Evolutionary conservation across 2,113 vertebrate genomes (phyloP), one percentile per base, ranked within the genome.

Genomic region (Coryphaenoides rupestris): DNA sequence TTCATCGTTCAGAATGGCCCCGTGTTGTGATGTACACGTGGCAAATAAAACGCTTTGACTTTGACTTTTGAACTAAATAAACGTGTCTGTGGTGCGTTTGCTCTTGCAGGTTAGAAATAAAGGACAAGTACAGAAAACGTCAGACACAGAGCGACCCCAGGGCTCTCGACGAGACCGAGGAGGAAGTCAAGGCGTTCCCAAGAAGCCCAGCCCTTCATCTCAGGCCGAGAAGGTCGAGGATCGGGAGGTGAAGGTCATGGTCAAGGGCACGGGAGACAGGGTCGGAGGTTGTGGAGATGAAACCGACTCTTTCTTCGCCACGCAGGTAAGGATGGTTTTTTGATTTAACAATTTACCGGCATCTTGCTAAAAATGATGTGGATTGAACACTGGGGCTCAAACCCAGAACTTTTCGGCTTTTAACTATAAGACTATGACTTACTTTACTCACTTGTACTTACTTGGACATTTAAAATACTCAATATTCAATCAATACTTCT

Each of bases 271-370:
- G 0, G 1, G 1, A 0, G 0, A 40, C 2, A 61, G 12, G 0
- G n/a, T n/a, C 0, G 65, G 65, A 14, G 54, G 58, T 14, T 64
- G 57, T 55, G 19, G 5, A 5, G 28, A 5, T 24, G 61, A 75
- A 19, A 68, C 66, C 0, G 78, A 88, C 9, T 73, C 78, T 5
- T 77, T 95, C 79, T 97, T 96, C 82, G 73, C 93, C 63, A 95
- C 93, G 1, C 92, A 95, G 93, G 94, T 95, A 26, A 12, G 33
- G 9, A 40, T 21, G 61, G 70, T 26, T 13, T 50, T 53, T 45
- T 50, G 21, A 19, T 24, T 15, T 58, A 23, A 7, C 15, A 15
- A 47, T 10, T 46, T 5, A 50, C 21, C 13, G n/a, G 21, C 19
- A 19, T 19, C 52, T 54, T 54, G 21, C n/a, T n/a, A 54, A 16